phyloP scores from a whole-genome alignment of 2,113 vertebrate genomes.

The Corythoichthys haematopterus region DNA sequence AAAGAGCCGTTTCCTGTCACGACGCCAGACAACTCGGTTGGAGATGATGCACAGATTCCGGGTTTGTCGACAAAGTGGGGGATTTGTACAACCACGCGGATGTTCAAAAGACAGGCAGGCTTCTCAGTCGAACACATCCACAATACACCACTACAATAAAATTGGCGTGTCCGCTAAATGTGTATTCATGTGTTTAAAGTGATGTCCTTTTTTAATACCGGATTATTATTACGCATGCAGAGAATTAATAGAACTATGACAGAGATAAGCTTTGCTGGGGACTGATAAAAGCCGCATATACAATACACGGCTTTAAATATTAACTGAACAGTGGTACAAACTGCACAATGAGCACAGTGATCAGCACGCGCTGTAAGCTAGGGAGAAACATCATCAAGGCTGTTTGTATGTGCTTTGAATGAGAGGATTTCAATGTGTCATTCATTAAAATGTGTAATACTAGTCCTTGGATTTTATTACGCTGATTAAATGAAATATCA shows the following conservation, averaged over 20 bases:
- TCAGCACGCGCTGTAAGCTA: background rate
- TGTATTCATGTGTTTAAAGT: background rate
- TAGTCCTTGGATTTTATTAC: background rate
- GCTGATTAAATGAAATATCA: background rate
- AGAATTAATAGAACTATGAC: background rate
- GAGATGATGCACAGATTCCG: background rate
- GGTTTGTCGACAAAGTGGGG: background rate
- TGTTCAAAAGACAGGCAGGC: background rate
- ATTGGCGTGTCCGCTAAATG: background rate
- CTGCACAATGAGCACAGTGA: background rate
- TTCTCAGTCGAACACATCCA: background rate
- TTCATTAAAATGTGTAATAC: background rate
- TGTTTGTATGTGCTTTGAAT: background rate
- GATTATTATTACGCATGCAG: background rate
- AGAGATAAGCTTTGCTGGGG: background rate
- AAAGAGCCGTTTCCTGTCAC: background rate
- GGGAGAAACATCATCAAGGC: background rate
- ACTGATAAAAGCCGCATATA: background rate
- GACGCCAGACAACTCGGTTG: background rate
- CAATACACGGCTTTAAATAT: slow-evolving; percentile 3
- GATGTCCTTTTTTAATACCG: background rate
- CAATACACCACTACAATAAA: no score
- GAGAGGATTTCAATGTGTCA: background rate
- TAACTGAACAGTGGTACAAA: background rate
- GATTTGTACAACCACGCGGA: no score